These are phyloP conservation scores for Pollenia angustigena DNA, from an alignment of 2,888 invertebrate species.

Conservation along the genomic window DNA sequence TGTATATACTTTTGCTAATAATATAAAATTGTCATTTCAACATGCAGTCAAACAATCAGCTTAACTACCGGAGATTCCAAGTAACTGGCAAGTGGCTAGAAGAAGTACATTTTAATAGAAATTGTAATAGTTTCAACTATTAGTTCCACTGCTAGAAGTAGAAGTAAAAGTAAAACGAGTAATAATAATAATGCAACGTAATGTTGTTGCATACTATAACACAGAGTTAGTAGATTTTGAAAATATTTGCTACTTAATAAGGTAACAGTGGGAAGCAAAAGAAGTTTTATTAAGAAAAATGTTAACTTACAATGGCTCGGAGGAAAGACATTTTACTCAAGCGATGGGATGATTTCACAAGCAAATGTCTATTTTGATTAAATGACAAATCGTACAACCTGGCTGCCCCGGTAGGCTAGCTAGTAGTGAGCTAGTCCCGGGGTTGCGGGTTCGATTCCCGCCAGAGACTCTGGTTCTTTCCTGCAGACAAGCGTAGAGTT, in stretches of 20 bases:
- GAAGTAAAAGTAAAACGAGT: slow-evolving; percentile 22
- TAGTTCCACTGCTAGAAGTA: not conserved
- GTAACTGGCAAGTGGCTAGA: slow-evolving; percentile 31
- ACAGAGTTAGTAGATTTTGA: slow-evolving; percentile 27
- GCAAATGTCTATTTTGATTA: too few relatives aligned
- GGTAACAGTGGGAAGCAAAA: not conserved
- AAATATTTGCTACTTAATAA: not conserved
- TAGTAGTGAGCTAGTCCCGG: too few relatives aligned
- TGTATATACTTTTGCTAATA: not conserved
- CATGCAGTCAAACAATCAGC: not conserved
- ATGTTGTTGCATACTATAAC: not conserved
- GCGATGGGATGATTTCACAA: too few relatives aligned
- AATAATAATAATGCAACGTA: slow-evolving; percentile 27
- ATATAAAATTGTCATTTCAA: slow-evolving; percentile 15
- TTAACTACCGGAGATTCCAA: slow-evolving; percentile 18
- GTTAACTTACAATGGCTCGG: not conserved
- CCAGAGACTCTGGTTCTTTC: too few relatives aligned
- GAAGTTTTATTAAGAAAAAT: not conserved
- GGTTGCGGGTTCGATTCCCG: too few relatives aligned
- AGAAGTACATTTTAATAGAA: slow-evolving; percentile 47
- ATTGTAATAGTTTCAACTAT: slow-evolving; percentile 17
- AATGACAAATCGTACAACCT: too few relatives aligned
- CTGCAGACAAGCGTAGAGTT: too few relatives aligned
- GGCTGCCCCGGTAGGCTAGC: too few relatives aligned
- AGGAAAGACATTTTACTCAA: too few relatives aligned